Base-by-base conservation (phyloP, 2,113 vertebrate genomes). In the Ariopsis seemanni region DNA sequence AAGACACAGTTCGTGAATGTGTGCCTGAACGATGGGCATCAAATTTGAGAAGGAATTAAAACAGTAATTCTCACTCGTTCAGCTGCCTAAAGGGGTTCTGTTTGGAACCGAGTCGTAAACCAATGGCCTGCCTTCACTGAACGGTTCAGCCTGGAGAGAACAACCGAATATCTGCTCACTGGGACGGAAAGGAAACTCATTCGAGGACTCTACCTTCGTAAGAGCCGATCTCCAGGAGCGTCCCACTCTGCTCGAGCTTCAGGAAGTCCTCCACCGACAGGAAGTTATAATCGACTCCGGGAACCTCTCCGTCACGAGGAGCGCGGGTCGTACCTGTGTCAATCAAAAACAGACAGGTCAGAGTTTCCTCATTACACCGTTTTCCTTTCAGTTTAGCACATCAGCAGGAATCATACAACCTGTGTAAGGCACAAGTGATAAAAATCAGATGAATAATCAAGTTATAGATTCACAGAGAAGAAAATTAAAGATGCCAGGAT, bases 211-310 rank as follows among this genome's bases (percentile, higher is more conserved):
- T 95, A 99, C 98, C 98, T 94, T 99, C 98, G 90, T 99, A 99
- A 71, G 98, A 97, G 94, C 98, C 98, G 12, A 98, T 97, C 95
- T 99, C 98, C 92, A 99, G 95, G 85, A 99, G 96, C 63, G 97
- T 99, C 62, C 98, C 98, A 57, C 96, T 98, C 91, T 96, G 93
- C 90, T 99, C 97, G 83, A 99, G 96, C 87, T 98, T 96, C 92
- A 97, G 92, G 92, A 99, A 99, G 60, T 99, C 96, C 89, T 97
- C 95, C 90, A 98, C 97, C 81, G 96, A 97, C 92, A 99, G 96
- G 94, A 99, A 99, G 92, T 96, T 97, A 92, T 99, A 99, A 93
- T 99, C 98, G 93, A 99, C 96, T 67, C 98, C 98, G 89, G 97
- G 94, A 91, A 98, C 97, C 94, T 99, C 98, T 95, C 97, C 97